These are phyloP conservation scores for Xerus inauris DNA, from an alignment of 2,113 vertebrate species.

Conservation along the genomic window DNA sequence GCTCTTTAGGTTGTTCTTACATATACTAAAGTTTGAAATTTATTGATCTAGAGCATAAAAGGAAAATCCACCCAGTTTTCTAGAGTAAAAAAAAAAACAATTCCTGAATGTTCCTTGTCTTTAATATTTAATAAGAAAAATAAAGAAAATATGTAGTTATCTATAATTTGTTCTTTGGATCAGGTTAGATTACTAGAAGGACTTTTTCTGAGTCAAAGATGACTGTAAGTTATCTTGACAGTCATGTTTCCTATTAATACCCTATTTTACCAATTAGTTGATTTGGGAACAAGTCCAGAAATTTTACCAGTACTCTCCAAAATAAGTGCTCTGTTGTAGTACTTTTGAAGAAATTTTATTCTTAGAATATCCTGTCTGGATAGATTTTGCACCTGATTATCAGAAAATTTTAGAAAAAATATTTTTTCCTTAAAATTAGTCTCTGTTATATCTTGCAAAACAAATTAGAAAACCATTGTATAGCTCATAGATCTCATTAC, in stretches of 20 bases:
- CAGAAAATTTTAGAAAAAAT: background rate
- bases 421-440: background rate
- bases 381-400: background rate
- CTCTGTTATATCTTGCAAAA: background rate
- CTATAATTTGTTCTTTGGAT: background rate
- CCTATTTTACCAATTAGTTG: background rate
- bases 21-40: background rate
- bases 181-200: background rate
- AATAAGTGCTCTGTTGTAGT: background rate
- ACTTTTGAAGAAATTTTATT: background rate
- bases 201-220: background rate
- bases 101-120: background rate
- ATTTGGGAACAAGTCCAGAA: background rate
- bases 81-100: background rate
- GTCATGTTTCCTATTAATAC: background rate
- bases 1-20: background rate
- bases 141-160: background rate
- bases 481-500: background rate
- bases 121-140: slow-evolving; percentile 30
- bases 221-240: background rate
- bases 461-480: background rate
- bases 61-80: background rate
- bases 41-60: background rate
- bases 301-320: background rate
- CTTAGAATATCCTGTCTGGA: background rate